Conservation (phyloP, 2,797 vertebrate species). For the Cyclura pinguis region DNA sequence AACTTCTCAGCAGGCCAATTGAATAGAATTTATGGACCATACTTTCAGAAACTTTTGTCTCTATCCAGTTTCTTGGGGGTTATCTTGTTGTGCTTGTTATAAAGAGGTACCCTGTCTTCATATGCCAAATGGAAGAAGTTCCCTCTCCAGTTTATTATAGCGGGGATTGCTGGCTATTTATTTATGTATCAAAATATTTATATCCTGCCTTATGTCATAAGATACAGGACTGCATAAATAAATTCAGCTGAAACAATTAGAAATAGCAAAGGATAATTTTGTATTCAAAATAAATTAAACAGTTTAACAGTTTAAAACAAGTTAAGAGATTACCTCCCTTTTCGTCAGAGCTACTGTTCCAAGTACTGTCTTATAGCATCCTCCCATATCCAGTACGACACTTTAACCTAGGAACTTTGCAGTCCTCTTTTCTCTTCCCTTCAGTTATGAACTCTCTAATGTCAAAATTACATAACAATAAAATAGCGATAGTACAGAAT, state of each 20-base stretch:
- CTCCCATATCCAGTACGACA: not conserved
- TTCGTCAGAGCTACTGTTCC: not conserved
- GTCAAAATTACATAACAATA: not conserved
- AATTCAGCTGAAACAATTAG: too few relatives aligned
- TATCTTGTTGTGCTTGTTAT: slow-evolving; percentile 6
- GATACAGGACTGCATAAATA: too few relatives aligned
- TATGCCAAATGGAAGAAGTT: not conserved
- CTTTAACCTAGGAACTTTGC: not conserved
- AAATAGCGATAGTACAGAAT: too few relatives aligned
- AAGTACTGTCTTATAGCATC: not conserved
- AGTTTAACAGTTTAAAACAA: too few relatives aligned
- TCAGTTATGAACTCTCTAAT: not conserved
- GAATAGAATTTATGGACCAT: not conserved
- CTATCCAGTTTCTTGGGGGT: not conserved
- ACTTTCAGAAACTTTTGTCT: not conserved
- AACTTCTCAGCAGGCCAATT: not conserved
- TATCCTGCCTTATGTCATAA: too few relatives aligned
- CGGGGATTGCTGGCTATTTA: not conserved
- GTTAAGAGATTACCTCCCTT: not conserved
- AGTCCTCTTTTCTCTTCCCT: not conserved
- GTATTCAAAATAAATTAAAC: too few relatives aligned
- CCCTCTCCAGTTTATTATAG: slow-evolving; percentile 16
- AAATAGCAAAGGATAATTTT: too few relatives aligned
- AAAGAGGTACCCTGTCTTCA: slow-evolving; percentile 19
- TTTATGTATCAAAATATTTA: too few relatives aligned